Base-by-base conservation (phyloP, 2,888 invertebrate species). In the Lymantria dispar region DNA sequence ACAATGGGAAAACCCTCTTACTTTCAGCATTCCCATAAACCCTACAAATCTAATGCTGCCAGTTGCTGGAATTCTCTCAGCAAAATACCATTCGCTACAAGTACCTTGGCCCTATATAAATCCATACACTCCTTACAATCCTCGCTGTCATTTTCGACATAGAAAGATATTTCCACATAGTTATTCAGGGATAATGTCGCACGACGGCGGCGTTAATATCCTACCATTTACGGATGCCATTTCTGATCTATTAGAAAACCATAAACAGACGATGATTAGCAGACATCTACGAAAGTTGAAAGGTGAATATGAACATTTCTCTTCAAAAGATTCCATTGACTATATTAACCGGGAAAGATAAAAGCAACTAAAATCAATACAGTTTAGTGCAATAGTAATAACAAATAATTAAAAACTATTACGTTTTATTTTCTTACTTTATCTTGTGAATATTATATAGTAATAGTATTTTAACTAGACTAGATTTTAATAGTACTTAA, bases 201-300 rank as follows among this genome's bases (percentile, higher is more conserved):
- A 57, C 0, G 83, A 83, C 49, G 86, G 87, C 1, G 89, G 86
- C 0, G 80, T 91, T 8, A 90, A 89, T 43, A 76, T 91, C 11
- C 56, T 90, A 45, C 89, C 90, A 1, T 89, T 89, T 58, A 83
- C 89, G 0, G 89, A 89, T 44, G 83, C 60, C 0, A 89, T 87
- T 52, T 66, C 87, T 0, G 84, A 89, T 51, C 50, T 87, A 43
- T 50, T 87, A 7, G 84, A 87, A 45, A 80, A 73, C 44, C 80
- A 83, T 47, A 87, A 83, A 46, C 78, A 81, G 14, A 83, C 77
- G 56, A 71, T 76, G 62, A 67, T 87, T 14, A 74, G 78, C 38
- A 79, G 62, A 53, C 74, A 73, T 11, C 56, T 87, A 3, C 61
- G 70, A 29, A 77, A 72, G 60, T 15, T 68, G 14, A 30, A 45